Percentiles rank a stretch among this genome's conserved stretches.
Conservation (phyloP, 2,113 vertebrate genomes). For the Myrmophylax atrothorax region DNA sequence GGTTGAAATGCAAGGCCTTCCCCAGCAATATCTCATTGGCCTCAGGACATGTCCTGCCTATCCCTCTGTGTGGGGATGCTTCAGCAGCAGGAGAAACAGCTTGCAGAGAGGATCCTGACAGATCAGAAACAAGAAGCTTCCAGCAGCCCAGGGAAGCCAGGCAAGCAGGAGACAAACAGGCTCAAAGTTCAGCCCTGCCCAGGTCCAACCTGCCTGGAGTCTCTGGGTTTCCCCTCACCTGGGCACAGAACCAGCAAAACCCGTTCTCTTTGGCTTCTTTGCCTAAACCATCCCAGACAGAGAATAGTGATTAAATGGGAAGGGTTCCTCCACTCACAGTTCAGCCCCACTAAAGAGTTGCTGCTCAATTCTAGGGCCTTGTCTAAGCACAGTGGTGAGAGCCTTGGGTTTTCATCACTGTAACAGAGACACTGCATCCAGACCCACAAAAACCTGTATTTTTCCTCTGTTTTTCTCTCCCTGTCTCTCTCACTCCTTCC, state of each 20-base stretch:
- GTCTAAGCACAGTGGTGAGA: neutral
- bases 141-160: neutral
- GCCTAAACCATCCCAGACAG: neutral
- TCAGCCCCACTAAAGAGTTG: neutral
- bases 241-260: neutral
- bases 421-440: neutral
- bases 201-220: neutral
- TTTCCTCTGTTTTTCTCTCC: neutral
- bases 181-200: neutral
- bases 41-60: neutral
- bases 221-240: neutral
- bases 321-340: accelerated
- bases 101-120: neutral
- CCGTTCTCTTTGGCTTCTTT: neutral
- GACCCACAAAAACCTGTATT: neutral
- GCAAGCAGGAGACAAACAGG: neutral
- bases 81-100: neutral
- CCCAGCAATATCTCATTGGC: neutral
- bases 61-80: neutral
- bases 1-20: neutral
- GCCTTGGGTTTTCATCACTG: neutral
- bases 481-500: neutral
- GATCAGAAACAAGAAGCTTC: neutral
- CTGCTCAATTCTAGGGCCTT: neutral
- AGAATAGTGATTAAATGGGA: neutral